Percentiles rank a stretch among this genome's conserved stretches.
These are phyloP conservation scores for Drosophila rellima DNA, from an alignment of 2,888 invertebrate species.

Conservation along the genomic window DNA sequence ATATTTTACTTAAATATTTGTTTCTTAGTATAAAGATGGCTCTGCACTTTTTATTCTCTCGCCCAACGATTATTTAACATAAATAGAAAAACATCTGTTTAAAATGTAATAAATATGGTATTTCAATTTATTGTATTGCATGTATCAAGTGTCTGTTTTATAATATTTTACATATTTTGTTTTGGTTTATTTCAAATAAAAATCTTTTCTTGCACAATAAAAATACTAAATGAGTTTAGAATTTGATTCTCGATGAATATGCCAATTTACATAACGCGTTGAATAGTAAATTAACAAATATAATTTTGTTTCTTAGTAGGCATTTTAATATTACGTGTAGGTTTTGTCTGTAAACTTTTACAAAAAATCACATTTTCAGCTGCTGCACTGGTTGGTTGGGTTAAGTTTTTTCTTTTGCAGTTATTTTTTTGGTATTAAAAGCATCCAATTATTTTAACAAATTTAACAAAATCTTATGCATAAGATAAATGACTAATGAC, in stretches of 20 bases:
- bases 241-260: background rate
- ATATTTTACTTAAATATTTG: too few relatives aligned
- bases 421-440: constrained; percentile 65
- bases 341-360: constrained; percentile 49
- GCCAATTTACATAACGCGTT: constrained; percentile 20
- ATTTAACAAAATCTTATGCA: constrained; percentile 50
- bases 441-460: constrained; percentile 57
- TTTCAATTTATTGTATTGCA: constrained; percentile 23
- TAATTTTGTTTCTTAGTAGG: constrained; percentile 7
- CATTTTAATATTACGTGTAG: constrained; percentile 28
- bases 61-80: background rate
- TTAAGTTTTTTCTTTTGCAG: constrained; percentile 1
- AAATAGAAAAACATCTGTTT: background rate
- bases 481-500: constrained; percentile 49
- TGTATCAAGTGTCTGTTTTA: constrained; percentile 1
- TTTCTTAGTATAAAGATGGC: background rate
- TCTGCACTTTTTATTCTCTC: too few relatives aligned
- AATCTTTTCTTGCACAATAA: constrained; percentile 7
- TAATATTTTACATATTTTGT: background rate
- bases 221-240: constrained; percentile 7
- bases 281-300: constrained; percentile 13
- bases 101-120: constrained; percentile 15
- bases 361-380: constrained; percentile 66
- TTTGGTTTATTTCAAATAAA: constrained; percentile 20
- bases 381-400: constrained; percentile 11